phyloP scores from a whole-genome alignment of 2,797 vertebrate genomes.

The Myotis vivesi region DNA sequence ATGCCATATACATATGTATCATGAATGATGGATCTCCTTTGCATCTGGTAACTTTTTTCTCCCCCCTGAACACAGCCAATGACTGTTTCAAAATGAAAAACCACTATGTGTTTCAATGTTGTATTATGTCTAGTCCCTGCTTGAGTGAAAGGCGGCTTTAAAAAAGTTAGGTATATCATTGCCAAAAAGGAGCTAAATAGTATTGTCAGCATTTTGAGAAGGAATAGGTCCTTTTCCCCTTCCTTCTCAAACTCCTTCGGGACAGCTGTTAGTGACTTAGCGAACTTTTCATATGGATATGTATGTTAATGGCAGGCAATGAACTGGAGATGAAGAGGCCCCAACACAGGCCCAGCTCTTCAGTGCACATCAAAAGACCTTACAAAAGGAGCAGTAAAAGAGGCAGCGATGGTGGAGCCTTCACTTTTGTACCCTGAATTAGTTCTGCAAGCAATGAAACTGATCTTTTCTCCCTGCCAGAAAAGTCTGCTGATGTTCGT shows the following conservation, averaged over 20 bases:
- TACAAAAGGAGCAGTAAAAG: slow-evolving; percentile 99
- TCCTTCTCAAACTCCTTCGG: slow-evolving; percentile 90
- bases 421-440: slow-evolving; percentile 99
- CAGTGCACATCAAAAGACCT: slow-evolving; percentile 98
- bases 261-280: slow-evolving; percentile 99
- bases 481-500: slow-evolving; percentile 99
- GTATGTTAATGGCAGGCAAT: slow-evolving; percentile 99
- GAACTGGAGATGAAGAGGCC: slow-evolving; percentile 99
- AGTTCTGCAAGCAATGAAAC: slow-evolving; percentile 99
- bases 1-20: slow-evolving; percentile 61
- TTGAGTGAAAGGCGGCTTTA: slow-evolving; percentile 97
- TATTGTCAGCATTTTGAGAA: slow-evolving; percentile 98
- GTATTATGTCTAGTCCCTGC: slow-evolving; percentile 92
- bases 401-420: slow-evolving; percentile 97
- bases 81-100: slow-evolving; percentile 91
- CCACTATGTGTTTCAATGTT: slow-evolving; percentile 91
- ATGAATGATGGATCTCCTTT: slow-evolving; percentile 85
- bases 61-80: slow-evolving; percentile 85
- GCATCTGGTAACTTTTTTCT: slow-evolving; percentile 83
- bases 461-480: slow-evolving; percentile 99
- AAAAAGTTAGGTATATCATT: slow-evolving; percentile 99
- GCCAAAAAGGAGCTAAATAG: slow-evolving; percentile 96
- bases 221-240: slow-evolving; percentile 88
- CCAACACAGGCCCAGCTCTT: slow-evolving; percentile 96
- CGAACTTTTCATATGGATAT: slow-evolving; percentile 99